phyloP scores from a whole-genome alignment of 2,113 vertebrate genomes.

The Cyprinodon variegatus region DNA sequence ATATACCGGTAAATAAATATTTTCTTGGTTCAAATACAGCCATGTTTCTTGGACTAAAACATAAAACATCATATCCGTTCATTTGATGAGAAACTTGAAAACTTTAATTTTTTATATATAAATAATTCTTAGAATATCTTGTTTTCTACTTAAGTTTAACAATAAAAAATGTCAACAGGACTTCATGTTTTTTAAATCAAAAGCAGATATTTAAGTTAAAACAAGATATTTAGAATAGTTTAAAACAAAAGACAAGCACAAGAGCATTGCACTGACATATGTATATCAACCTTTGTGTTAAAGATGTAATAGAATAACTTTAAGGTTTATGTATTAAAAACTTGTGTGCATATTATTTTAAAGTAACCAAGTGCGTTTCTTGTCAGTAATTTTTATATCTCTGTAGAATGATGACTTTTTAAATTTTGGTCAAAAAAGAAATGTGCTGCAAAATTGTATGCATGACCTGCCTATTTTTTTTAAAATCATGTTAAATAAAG shows the following conservation, averaged over 20 bases:
- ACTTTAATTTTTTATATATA: neutral
- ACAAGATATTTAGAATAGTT: neutral
- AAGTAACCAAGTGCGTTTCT: neutral
- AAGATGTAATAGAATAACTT: neutral
- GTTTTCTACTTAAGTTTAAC: neutral
- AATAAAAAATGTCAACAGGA: no score
- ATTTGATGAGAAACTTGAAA: neutral
- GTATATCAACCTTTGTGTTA: no score
- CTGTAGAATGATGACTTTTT: neutral
- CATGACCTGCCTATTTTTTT: neutral
- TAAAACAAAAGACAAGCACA: neutral
- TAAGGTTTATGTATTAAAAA: neutral
- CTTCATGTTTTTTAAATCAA: no score
- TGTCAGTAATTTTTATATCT: neutral
- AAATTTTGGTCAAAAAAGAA: neutral
- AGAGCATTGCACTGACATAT: neutral
- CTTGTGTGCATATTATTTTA: neutral
- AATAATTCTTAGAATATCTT: neutral
- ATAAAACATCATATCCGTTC: neutral
- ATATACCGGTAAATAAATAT: no score
- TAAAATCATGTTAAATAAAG: slow-evolving; percentile 6
- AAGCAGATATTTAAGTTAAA: neutral
- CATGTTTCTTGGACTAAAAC: neutral
- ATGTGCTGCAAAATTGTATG: neutral
- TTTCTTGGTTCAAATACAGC: neutral